Conservation (phyloP, 1,140 invertebrate genomes). For the Temnothorax curvispinosus region DNA sequence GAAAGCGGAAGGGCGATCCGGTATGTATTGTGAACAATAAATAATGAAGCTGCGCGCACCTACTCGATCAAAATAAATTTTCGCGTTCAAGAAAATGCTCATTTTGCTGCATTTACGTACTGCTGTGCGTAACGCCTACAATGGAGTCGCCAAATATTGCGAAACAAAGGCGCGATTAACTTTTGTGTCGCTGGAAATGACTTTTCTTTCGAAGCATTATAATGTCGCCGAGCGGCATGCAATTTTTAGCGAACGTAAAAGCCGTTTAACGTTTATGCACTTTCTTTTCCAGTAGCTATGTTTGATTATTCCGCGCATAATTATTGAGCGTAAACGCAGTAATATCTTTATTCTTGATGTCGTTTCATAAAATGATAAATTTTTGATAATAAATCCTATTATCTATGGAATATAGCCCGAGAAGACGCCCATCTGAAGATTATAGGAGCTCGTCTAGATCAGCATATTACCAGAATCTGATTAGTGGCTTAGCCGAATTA, state of each 20-base stretch:
- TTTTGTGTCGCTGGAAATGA: conserved; percentile 54
- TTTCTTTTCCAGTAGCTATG: neutral
- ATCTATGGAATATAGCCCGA: conserved; percentile 19
- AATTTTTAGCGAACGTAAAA: conserved; percentile 62
- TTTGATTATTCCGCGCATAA: neutral
- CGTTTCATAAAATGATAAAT: neutral
- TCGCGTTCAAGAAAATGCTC: conserved; percentile 58
- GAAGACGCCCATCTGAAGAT: conserved; percentile 57
- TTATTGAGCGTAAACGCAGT: conserved; percentile 1
- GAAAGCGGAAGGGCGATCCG: conserved; percentile 45
- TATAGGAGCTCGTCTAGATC: conserved; percentile 58
- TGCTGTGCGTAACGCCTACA: conserved; percentile 25
- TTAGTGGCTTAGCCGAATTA: conserved; percentile 74
- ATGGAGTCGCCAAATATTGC: conserved; percentile 48
- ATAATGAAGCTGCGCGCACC: conserved; percentile 67
- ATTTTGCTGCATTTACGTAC: conserved; percentile 3
- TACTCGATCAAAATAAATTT: conserved; percentile 71
- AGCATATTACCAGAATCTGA: conserved; percentile 71
- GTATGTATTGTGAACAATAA: conserved; percentile 67
- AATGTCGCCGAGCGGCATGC: conserved; percentile 25
- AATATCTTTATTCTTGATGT: neutral
- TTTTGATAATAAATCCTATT: neutral
- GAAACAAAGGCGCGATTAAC: conserved; percentile 58
- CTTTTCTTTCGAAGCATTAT: conserved; percentile 54
- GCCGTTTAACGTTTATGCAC: conserved; percentile 33